Conservation (phyloP, 2,113 vertebrate genomes). For the Australoheros scitulus region DNA sequence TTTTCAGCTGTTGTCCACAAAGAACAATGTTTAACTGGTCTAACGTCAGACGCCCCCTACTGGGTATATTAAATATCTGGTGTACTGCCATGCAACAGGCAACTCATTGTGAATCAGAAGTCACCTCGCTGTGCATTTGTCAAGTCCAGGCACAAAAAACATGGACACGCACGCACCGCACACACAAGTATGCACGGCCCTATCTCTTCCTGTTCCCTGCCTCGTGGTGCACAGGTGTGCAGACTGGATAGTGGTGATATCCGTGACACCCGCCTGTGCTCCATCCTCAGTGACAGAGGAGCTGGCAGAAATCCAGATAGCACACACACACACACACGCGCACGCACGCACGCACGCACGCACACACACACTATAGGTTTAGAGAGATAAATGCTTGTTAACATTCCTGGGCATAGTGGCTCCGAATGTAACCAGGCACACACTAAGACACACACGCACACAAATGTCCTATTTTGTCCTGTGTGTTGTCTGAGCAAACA, state of each 20-base stretch:
- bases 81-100: background rate
- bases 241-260: conserved; percentile 41
- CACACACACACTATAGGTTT: conserved; percentile 32
- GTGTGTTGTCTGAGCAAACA: conserved; percentile 78
- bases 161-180: background rate
- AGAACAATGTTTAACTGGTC: background rate
- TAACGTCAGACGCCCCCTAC: background rate
- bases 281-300: conserved; percentile 40
- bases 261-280: conserved; percentile 28
- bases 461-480: conserved; percentile 66
- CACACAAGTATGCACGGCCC: background rate
- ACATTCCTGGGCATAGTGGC: conserved; percentile 54
- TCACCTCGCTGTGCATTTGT: background rate
- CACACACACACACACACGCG: background rate
- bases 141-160: background rate
- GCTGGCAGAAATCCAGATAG: conserved; percentile 55
- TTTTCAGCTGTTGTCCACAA: background rate
- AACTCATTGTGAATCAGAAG: background rate
- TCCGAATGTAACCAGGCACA: conserved; percentile 38
- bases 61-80: background rate
- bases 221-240: conserved; percentile 67
- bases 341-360: background rate
- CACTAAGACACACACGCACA: conserved; percentile 9
- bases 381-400: conserved; percentile 45
- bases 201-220: conserved; percentile 28